Percentiles rank a stretch among this genome's conserved stretches.
Conservation (phyloP, 1,140 invertebrate genomes). For the Drosophila pseudoobscura region DNA sequence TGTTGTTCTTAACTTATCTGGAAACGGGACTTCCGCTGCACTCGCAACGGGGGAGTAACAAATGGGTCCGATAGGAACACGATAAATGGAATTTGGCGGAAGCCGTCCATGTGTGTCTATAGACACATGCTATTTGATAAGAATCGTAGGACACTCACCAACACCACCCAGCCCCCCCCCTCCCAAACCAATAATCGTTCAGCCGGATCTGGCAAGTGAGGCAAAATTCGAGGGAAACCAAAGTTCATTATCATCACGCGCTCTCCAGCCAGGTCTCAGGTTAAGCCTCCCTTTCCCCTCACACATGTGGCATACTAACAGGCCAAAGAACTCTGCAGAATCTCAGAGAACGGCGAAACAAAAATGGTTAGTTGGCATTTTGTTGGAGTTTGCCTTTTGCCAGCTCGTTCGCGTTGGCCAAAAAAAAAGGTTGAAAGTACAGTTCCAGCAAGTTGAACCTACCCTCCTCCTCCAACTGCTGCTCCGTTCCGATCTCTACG, state of each 20-base stretch:
- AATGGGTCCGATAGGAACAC: constrained; percentile 20
- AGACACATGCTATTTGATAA: constrained; percentile 8
- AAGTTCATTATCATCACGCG: constrained; percentile 19
- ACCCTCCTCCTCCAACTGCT: no score
- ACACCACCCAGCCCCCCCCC: not conserved
- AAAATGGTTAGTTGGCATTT: not conserved
- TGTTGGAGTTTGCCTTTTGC: constrained; percentile 35
- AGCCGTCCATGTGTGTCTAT: constrained; percentile 14
- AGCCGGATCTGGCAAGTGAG: constrained; percentile 27
- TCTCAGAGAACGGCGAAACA: not conserved
- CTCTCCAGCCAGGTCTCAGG: constrained; percentile 12
- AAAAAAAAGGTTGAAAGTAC: constrained; percentile 38
- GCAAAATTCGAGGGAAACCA: not conserved
- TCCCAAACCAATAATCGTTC: not conserved
- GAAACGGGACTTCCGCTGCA: constrained; percentile 33
- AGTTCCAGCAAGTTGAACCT: constrained; percentile 12
- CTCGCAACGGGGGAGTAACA: not conserved
- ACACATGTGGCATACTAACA: not conserved
- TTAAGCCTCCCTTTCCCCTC: not conserved
- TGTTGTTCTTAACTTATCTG: constrained; percentile 28
- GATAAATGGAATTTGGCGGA: constrained; percentile 33
- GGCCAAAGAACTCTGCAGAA: constrained; percentile 39
- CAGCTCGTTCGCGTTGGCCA: constrained; percentile 23
- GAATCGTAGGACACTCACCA: not conserved
- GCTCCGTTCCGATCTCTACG: constrained; percentile 23